Conservation (phyloP, 23 tunicate species). For the Ascidia mentula region DNA sequence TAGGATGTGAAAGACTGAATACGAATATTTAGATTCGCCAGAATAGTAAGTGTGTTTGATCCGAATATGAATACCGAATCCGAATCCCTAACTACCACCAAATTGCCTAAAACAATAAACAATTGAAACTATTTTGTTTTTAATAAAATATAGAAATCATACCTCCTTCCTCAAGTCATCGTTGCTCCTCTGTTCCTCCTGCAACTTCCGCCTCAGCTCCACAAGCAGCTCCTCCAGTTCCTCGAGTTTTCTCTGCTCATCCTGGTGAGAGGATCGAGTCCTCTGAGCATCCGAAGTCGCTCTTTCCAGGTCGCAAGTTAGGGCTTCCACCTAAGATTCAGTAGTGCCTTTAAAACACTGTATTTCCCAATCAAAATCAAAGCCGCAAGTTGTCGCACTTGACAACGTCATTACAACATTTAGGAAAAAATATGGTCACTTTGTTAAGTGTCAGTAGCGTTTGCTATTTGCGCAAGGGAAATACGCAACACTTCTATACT, state of each 20-base stretch:
- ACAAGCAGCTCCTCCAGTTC: conserved; percentile 48
- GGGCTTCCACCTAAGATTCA: conserved; percentile 24
- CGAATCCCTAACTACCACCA: neutral
- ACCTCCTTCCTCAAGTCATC: conserved; percentile 41
- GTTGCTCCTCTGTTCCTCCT: conserved; percentile 44
- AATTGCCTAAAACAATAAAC: neutral
- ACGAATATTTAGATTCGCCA: too few relatives aligned
- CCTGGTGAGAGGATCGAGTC: conserved; percentile 38
- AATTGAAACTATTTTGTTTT: neutral
- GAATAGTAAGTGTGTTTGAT: neutral
- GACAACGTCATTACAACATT: too few relatives aligned
- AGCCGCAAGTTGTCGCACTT: too few relatives aligned
- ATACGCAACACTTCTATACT: too few relatives aligned
- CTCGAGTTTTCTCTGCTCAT: conserved; percentile 28
- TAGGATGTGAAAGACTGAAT: too few relatives aligned
- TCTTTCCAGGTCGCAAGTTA: conserved; percentile 35
- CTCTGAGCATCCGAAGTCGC: conserved; percentile 36
- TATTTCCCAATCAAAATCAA: too few relatives aligned
- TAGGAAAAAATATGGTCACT: too few relatives aligned
- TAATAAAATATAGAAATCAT: neutral
- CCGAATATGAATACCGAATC: too few relatives aligned
- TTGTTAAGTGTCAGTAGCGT: too few relatives aligned
- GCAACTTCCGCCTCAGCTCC: conserved; percentile 34
- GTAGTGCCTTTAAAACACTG: too few relatives aligned
- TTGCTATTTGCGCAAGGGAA: too few relatives aligned